phyloP scores from a whole-genome alignment of 2,797 vertebrate species.

The Onychomys arenicola region DNA sequence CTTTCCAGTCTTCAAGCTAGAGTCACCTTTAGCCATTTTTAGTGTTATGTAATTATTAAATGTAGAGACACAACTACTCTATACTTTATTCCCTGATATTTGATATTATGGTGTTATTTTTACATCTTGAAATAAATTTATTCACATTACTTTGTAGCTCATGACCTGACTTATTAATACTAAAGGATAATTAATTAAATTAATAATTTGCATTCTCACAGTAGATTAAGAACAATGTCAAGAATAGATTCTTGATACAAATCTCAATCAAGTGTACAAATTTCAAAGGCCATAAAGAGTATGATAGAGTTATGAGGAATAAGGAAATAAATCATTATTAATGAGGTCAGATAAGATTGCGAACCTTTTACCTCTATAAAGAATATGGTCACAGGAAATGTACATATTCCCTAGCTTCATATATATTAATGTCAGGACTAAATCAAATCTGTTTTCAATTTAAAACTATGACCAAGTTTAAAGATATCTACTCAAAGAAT shows the following conservation, averaged over 20 bases:
- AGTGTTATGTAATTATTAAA: not conserved
- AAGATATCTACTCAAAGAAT: conserved; percentile 20
- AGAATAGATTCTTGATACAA: not conserved
- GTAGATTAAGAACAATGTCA: not conserved
- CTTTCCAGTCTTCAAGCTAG: not conserved
- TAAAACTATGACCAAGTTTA: not conserved
- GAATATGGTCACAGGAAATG: not conserved
- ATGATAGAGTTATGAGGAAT: not conserved
- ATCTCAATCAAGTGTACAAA: not conserved
- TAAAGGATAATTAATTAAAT: not conserved
- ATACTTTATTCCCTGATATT: not conserved
- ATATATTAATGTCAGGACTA: not conserved
- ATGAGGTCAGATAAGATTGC: not conserved
- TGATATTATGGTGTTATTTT: not conserved
- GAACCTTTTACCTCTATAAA: not conserved
- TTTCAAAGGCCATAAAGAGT: not conserved
- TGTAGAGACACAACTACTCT: not conserved
- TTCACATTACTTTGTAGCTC: not conserved
- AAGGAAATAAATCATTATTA: not conserved
- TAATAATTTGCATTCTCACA: not conserved
- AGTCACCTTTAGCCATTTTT: not conserved
- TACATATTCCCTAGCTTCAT: not conserved
- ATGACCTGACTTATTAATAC: not conserved
- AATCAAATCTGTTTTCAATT: conserved; percentile 27
- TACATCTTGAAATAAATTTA: not conserved